Conservation (phyloP, 1,140 invertebrate genomes). For the Parapsyche elsis region DNA sequence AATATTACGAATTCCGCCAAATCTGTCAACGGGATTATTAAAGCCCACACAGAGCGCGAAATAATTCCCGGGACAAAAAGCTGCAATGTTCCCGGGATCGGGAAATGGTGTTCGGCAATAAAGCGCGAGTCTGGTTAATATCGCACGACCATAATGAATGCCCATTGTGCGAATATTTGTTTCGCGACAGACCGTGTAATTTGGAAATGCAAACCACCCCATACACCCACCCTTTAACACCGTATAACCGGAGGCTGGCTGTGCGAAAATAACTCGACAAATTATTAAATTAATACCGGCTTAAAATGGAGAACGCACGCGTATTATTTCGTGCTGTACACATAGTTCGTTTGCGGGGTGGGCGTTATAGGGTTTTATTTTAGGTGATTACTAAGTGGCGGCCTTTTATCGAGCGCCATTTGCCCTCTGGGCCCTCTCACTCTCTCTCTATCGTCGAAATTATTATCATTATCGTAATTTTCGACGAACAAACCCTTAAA, state of each 20-base stretch:
- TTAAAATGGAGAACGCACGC: neutral
- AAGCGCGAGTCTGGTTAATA: conserved; percentile 28
- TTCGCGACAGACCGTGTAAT: conserved; percentile 28
- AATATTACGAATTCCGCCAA: neutral
- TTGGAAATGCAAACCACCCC: conserved; percentile 16
- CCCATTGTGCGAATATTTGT: conserved; percentile 38
- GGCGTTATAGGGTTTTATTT: neutral
- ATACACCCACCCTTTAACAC: neutral
- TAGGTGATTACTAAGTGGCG: neutral
- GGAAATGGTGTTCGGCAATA: conserved; percentile 30
- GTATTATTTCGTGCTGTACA: neutral
- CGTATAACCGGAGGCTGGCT: neutral
- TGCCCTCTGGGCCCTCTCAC: no score
- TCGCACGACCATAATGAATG: conserved; percentile 32
- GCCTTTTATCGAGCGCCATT: no score
- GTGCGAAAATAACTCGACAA: neutral
- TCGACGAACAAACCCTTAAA: no score
- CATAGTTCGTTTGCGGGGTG: no score
- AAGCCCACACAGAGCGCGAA: no score
- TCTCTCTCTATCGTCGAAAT: no score
- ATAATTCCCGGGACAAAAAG: no score
- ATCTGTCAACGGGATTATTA: neutral
- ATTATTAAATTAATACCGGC: conserved; percentile 5
- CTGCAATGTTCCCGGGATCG: neutral
- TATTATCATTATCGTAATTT: no score